Evolutionary conservation across 2,888 invertebrate species (phyloP).

Genomic region (Tethea ocularis): DNA sequence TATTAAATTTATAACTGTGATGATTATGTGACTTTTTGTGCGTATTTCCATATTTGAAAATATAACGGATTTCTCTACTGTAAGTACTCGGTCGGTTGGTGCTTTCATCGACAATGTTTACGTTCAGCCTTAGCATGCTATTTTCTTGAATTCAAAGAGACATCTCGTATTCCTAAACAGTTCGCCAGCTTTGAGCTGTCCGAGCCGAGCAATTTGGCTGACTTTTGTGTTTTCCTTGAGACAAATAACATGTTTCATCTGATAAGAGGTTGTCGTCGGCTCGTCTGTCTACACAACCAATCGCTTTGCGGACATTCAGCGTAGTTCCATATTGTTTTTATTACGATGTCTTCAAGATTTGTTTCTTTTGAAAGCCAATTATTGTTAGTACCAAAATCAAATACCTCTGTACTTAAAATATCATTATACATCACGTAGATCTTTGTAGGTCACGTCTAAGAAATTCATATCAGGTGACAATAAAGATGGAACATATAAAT

Average conservation of each 20-base stretch:
- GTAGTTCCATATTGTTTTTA: constrained; percentile 65
- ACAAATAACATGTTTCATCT: constrained; percentile 77
- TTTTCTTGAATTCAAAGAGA: constrained; percentile 45
- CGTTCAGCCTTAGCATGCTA: constrained; percentile 44
- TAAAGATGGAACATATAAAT: too few species aligned
- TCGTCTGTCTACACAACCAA: constrained; percentile 70
- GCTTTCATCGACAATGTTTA: constrained; percentile 37
- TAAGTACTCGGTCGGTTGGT: background rate
- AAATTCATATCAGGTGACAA: too few species aligned
- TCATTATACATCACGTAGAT: too few species aligned
- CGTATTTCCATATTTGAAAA: background rate
- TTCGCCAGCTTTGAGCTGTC: constrained; percentile 57
- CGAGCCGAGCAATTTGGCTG: constrained; percentile 63
- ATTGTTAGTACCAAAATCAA: constrained; percentile 18
- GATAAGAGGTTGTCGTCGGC: constrained; percentile 77
- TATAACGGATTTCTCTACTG: background rate
- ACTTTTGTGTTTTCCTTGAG: constrained; percentile 67
- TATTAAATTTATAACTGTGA: too few species aligned
- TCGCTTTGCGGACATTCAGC: constrained; percentile 66
- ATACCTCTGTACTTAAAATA: too few species aligned
- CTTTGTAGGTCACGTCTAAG: too few species aligned
- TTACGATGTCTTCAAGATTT: constrained; percentile 46
- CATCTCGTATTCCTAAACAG: constrained; percentile 59
- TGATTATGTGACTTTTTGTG: background rate
- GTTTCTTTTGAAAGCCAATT: constrained; percentile 44